A percentile compares a stretch with the other conserved stretches of the same genome.
Conservation (phyloP, 2,888 invertebrate species). For the Nomada lathburiana region DNA sequence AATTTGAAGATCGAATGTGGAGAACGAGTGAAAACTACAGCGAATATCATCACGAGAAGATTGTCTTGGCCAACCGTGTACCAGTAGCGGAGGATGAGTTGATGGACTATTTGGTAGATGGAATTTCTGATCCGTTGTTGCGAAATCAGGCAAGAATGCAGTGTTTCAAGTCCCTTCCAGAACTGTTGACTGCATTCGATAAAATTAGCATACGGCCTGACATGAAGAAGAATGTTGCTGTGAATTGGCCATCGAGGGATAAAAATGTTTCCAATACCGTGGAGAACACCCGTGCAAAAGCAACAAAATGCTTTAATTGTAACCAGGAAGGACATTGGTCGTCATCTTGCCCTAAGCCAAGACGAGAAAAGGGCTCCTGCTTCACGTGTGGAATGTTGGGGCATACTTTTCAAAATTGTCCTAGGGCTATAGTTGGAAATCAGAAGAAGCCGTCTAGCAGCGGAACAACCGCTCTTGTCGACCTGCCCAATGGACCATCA, state of each 20-base stretch:
- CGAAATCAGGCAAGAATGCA: constrained; percentile 18
- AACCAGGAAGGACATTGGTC: constrained; percentile 10
- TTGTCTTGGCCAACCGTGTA: constrained; percentile 15
- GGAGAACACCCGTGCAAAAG: neutral
- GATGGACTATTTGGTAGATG: constrained; percentile 8
- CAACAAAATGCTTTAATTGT: constrained; percentile 9
- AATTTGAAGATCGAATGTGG: constrained; percentile 30
- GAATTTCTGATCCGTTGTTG: constrained; percentile 5
- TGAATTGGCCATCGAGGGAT: neutral
- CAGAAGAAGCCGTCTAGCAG: neutral
- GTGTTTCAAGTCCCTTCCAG: neutral
- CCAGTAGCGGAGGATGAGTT: constrained; percentile 2
- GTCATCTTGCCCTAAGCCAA: constrained; percentile 6
- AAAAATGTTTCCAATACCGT: neutral
- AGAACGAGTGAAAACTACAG: neutral
- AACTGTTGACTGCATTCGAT: constrained; percentile 10
- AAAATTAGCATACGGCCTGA: constrained; percentile 7
- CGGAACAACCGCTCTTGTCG: constrained; percentile 6
- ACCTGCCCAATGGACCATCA: neutral
- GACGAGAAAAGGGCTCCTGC: constrained; percentile 6
- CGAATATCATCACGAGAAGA: constrained; percentile 24
- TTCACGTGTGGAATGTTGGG: neutral
- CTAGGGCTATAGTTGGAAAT: neutral
- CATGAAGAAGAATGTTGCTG: neutral
- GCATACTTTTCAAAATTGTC: neutral